Evolutionary conservation across 2,888 invertebrate genomes (phyloP).

Genomic region (Cephus runcator): DNA sequence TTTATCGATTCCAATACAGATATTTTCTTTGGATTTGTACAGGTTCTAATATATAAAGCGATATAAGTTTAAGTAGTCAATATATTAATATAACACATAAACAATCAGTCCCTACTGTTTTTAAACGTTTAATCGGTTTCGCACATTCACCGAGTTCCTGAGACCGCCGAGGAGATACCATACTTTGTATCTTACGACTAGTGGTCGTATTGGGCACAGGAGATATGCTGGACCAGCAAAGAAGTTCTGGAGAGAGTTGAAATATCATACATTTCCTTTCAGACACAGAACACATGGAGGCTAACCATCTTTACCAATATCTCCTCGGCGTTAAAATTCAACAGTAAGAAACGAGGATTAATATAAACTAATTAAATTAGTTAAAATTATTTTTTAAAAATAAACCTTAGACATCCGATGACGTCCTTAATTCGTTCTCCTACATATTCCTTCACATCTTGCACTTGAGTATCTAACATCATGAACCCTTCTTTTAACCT

Average conservation of each 20-base stretch:
- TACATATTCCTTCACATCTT: neutral
- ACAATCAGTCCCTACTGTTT: neutral
- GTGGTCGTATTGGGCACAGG: no score
- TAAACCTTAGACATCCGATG: neutral
- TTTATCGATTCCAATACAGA: neutral
- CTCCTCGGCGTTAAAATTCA: no score
- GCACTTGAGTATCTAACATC: neutral
- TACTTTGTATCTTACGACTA: no score
- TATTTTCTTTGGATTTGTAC: neutral
- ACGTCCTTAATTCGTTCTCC: neutral
- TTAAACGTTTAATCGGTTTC: neutral
- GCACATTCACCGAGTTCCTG: neutral
- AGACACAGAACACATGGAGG: no score
- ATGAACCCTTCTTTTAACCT: neutral
- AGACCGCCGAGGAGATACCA: no score
- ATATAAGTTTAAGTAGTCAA: neutral
- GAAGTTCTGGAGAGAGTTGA: no score
- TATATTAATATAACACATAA: neutral
- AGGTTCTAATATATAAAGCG: neutral
- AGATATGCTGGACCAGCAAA: no score
- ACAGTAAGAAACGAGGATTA: neutral
- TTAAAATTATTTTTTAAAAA: neutral
- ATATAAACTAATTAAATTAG: neutral
- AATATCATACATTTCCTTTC: no score
- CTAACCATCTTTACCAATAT: no score